Conservation (phyloP, 2,888 invertebrate genomes). For the Linnaemya tessellans region DNA sequence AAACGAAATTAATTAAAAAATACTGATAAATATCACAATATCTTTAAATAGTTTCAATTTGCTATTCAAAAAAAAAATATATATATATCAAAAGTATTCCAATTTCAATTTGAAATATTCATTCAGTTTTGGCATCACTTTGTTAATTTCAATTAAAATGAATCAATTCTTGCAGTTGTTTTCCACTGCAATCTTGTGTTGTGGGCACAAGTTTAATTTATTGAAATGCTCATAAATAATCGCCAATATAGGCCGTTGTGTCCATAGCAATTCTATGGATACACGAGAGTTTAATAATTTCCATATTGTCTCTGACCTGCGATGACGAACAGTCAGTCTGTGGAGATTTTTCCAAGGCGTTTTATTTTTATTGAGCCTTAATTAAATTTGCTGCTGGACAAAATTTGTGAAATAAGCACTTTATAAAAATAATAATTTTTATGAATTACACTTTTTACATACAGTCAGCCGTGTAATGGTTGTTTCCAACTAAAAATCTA, state of each 20-base stretch:
- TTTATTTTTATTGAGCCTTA: constrained; percentile 14
- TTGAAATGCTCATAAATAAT: neutral
- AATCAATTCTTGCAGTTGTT: constrained; percentile 19
- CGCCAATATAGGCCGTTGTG: neutral
- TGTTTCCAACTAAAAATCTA: too few species aligned
- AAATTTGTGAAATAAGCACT: too few species aligned
- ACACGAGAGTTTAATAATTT: neutral
- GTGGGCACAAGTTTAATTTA: constrained; percentile 2
- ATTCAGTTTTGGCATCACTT: constrained; percentile 9
- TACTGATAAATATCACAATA: constrained; percentile 4
- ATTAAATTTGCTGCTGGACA: neutral
- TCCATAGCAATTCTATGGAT: neutral
- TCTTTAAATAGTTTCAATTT: constrained; percentile 16
- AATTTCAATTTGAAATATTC: constrained; percentile 3
- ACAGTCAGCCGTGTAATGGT: too few species aligned
- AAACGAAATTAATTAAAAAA: constrained; percentile 37
- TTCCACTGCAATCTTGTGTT: neutral
- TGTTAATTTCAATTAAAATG: constrained; percentile 30
- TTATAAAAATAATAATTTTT: too few species aligned
- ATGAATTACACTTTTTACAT: too few species aligned
- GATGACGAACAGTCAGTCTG: constrained; percentile 5
- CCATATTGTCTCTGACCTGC: constrained; percentile 25
- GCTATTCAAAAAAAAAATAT: neutral
- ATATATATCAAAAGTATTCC: neutral
- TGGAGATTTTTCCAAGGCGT: constrained; percentile 18